Evolutionary conservation across 2,888 invertebrate genomes (phyloP).

Genomic region (Pasiphila rectangulata): DNA sequence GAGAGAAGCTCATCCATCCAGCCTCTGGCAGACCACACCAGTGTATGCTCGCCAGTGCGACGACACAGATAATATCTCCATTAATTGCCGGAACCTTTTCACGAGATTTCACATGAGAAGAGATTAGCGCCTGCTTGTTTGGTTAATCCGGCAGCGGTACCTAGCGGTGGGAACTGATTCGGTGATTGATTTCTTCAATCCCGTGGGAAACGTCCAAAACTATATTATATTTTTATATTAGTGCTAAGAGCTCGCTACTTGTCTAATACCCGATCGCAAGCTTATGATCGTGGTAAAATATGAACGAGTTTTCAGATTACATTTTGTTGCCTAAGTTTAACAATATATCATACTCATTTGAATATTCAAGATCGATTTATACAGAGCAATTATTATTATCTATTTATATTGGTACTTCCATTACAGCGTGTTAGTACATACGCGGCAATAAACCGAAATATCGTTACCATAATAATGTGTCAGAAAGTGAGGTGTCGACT

Average conservation of each 20-base stretch:
- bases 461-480: conserved; percentile 55
- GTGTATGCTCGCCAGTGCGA: conserved; percentile 42
- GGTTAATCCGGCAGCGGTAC: conserved; percentile 61
- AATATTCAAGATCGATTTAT: conserved; percentile 38
- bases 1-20: conserved; percentile 64
- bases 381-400: conserved; percentile 34
- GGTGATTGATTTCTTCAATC: conserved; percentile 44
- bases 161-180: conserved; percentile 51
- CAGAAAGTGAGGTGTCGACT: conserved; percentile 57
- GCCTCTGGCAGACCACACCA: conserved; percentile 58
- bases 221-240: conserved; percentile 29
- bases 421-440: conserved; percentile 42
- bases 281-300: conserved; percentile 14
- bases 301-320: conserved; percentile 22
- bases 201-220: conserved; percentile 36
- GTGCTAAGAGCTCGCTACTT: conserved; percentile 33
- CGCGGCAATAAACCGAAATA: conserved; percentile 50
- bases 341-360: conserved; percentile 27
- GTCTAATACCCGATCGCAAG: conserved; percentile 22
- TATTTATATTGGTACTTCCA: conserved; percentile 30
- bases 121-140: conserved; percentile 68
- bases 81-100: conserved; percentile 64
- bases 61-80: conserved; percentile 49
- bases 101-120: conserved; percentile 66
- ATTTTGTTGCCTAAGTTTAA: conserved; percentile 21